A percentile compares a stretch with the other conserved stretches of the same genome.
Evolutionary conservation across 2,888 invertebrate species (phyloP).

Genomic region (Noctua pronuba): DNA sequence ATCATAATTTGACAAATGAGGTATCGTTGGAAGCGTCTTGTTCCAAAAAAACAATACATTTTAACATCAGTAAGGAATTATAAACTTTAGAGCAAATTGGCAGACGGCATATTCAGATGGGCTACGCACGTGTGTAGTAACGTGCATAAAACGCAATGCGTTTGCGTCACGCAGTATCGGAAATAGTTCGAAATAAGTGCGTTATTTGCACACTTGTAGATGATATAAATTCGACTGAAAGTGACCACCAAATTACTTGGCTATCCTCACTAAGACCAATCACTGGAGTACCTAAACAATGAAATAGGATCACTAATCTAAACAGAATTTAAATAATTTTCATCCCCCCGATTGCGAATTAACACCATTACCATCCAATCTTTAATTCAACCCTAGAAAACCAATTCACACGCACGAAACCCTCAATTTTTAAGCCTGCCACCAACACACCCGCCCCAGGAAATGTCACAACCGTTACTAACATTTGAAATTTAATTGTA

Average conservation of each 20-base stretch:
- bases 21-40: no score
- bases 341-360: not conserved
- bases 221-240: not conserved
- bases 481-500: constrained; percentile 70
- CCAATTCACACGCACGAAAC: constrained; percentile 43
- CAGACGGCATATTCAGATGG: no score
- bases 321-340: constrained; percentile 10
- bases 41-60: no score
- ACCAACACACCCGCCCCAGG: constrained; percentile 59
- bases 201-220: not conserved
- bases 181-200: no score
- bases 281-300: not conserved
- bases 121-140: no score
- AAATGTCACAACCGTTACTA: constrained; percentile 66
- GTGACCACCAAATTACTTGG: not conserved
- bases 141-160: no score
- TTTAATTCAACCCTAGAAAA: constrained; percentile 19
- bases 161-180: no score
- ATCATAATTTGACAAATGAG: no score
- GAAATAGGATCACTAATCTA: not conserved
- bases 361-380: constrained; percentile 8
- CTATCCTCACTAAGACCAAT: not conserved
- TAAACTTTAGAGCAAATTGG: no score
- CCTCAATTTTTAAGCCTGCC: constrained; percentile 55
- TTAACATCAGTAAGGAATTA: no score